Percentiles rank a stretch among this genome's conserved stretches.
Evolutionary conservation across 1,140 invertebrate species (phyloP).

Genomic region (Pachyrhynchus sulphureomaculatus): DNA sequence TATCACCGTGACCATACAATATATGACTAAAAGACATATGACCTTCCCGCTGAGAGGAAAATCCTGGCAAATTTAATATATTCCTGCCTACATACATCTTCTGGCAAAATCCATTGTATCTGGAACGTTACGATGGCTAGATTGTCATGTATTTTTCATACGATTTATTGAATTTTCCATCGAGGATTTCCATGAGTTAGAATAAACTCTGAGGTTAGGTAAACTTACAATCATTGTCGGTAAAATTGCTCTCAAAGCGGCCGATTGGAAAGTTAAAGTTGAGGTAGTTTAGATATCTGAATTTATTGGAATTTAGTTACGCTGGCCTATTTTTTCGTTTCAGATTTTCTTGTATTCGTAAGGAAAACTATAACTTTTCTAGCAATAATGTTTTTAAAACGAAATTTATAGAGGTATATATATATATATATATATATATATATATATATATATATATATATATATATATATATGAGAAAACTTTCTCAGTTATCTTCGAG

Average conservation of each 20-base stretch:
- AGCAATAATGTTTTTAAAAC: no score
- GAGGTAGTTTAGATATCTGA: not conserved
- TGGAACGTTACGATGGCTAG: slow-evolving; percentile 9
- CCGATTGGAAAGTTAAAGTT: slow-evolving; percentile 22
- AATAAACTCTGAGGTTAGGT: slow-evolving; percentile 32
- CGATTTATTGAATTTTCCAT: slow-evolving; percentile 34
- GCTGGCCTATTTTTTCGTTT: not conserved
- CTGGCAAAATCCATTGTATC: slow-evolving; percentile 21
- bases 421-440: no score
- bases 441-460: no score
- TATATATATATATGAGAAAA: no score
- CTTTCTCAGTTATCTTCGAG: no score
- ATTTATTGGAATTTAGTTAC: slow-evolving; percentile 1
- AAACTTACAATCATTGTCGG: slow-evolving; percentile 31
- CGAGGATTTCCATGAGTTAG: slow-evolving; percentile 21
- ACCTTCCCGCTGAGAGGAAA: slow-evolving; percentile 1
- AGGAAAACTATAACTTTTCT: no score
- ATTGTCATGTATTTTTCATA: slow-evolving; percentile 39
- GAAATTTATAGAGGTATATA: no score
- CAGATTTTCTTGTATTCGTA: no score
- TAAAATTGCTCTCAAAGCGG: slow-evolving; percentile 22
- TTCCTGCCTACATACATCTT: slow-evolving; percentile 14
- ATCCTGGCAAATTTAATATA: slow-evolving; percentile 24
- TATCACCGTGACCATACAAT: no score
- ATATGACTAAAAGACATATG: slow-evolving; percentile 1